Evolutionary conservation across 1,140 invertebrate genomes (phyloP).

Genomic region (Hycleus cichorii): DNA sequence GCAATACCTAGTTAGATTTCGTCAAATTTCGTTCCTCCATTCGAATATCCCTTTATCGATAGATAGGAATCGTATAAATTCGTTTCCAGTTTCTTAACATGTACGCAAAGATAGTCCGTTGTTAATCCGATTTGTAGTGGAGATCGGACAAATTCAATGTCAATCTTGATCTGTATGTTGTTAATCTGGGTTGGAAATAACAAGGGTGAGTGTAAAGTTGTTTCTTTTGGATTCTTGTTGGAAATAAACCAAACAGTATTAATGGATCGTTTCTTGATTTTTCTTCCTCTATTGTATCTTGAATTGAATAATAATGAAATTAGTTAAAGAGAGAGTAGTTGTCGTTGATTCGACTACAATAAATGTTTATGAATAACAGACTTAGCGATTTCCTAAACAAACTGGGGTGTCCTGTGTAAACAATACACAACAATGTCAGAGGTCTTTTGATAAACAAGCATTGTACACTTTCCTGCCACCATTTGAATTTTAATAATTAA

Average conservation of each 20-base stretch:
- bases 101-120: constrained; percentile 1
- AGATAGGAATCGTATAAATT: constrained; percentile 1
- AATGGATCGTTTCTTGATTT: not conserved
- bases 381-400: constrained; percentile 16
- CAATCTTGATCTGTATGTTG: constrained; percentile 17
- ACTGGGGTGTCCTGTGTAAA: constrained; percentile 14
- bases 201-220: constrained; percentile 8
- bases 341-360: constrained; percentile 2
- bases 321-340: not conserved
- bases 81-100: not conserved
- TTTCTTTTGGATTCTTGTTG: not conserved
- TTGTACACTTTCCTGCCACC: no score
- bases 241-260: not conserved
- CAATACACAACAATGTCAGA: not conserved
- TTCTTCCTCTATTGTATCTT: constrained; percentile 5
- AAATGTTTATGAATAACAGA: constrained; percentile 13
- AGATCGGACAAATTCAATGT: constrained; percentile 22
- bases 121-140: constrained; percentile 21
- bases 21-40: not conserved
- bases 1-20: no score
- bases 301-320: not conserved
- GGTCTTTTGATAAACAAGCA: no score
- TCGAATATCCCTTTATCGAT: not conserved
- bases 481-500: no score
- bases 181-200: constrained; percentile 20